These are phyloP conservation scores for Cataglyphis livida DNA, from an alignment of 2,888 invertebrate species.

Conservation along the genomic window DNA sequence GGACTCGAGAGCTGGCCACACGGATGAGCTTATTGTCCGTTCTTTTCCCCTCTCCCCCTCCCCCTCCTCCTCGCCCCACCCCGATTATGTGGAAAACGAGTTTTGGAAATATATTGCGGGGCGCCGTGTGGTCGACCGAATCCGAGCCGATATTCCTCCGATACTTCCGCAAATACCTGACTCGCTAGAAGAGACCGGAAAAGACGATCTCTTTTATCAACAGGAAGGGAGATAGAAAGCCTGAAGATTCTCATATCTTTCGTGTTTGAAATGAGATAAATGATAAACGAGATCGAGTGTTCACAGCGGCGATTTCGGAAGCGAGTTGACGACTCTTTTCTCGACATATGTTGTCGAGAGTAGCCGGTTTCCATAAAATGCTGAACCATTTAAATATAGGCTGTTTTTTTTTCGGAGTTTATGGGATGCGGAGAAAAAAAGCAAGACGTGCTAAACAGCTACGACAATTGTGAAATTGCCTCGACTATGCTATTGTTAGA, in stretches of 20 bases:
- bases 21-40: conserved; percentile 67
- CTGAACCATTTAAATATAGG: conserved; percentile 73
- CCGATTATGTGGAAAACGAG: conserved; percentile 74
- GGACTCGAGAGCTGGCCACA: conserved; percentile 72
- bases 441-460: not conserved
- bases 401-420: conserved; percentile 58
- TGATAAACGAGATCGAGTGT: not conserved
- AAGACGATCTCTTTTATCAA: conserved; percentile 15
- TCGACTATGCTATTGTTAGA: not conserved
- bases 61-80: conserved; percentile 24
- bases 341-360: conserved; percentile 62
- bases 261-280: not conserved
- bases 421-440: conserved; percentile 51
- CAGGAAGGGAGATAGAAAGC: not conserved
- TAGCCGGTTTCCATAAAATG: conserved; percentile 67
- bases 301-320: conserved; percentile 28
- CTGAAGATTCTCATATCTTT: not conserved
- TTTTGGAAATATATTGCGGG: conserved; percentile 73
- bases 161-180: conserved; percentile 67
- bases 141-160: conserved; percentile 46
- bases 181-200: not conserved
- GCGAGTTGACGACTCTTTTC: conserved; percentile 56
- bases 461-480: not conserved
- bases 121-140: conserved; percentile 61
- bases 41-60: conserved; percentile 43